Evolutionary conservation across 2,797 vertebrate genomes (phyloP).

Genomic region (Poecilia gillii): DNA sequence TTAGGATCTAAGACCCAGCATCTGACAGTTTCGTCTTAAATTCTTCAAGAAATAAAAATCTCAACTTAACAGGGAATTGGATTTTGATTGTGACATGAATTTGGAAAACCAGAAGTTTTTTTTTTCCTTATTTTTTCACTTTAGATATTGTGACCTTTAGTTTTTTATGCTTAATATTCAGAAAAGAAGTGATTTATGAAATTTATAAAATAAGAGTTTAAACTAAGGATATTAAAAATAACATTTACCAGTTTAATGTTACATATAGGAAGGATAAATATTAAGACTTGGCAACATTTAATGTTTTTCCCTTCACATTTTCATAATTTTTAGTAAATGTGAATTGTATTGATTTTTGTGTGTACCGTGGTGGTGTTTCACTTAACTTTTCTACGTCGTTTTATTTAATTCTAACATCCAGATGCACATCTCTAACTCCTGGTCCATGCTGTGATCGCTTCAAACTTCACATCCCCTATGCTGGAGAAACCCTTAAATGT

Average conservation of each 20-base stretch:
- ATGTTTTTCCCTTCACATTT: neutral
- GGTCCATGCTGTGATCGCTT: conserved; percentile 97
- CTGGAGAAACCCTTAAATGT: conserved; percentile 99
- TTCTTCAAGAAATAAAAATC: neutral
- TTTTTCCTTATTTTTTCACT: neutral
- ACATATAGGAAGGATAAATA: neutral
- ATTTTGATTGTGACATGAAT: neutral
- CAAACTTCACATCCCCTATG: conserved; percentile 98
- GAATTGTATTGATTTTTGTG: neutral
- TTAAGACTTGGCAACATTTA: neutral
- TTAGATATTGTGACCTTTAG: neutral
- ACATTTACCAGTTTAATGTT: neutral
- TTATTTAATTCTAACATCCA: conserved; percentile 54
- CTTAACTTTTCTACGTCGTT: conserved; percentile 14
- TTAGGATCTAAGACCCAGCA: neutral
- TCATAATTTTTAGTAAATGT: neutral
- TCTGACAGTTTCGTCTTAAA: neutral
- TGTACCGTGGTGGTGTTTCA: neutral
- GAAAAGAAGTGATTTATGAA: neutral
- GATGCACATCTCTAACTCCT: conserved; percentile 93
- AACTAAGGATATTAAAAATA: neutral
- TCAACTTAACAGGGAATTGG: neutral
- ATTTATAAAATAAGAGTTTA: neutral
- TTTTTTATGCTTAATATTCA: neutral
- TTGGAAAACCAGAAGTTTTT: neutral